phyloP scores from a whole-genome alignment of 37 sponge, comb jelly and placozoan genomes.

The Agelas oroides region DNA sequence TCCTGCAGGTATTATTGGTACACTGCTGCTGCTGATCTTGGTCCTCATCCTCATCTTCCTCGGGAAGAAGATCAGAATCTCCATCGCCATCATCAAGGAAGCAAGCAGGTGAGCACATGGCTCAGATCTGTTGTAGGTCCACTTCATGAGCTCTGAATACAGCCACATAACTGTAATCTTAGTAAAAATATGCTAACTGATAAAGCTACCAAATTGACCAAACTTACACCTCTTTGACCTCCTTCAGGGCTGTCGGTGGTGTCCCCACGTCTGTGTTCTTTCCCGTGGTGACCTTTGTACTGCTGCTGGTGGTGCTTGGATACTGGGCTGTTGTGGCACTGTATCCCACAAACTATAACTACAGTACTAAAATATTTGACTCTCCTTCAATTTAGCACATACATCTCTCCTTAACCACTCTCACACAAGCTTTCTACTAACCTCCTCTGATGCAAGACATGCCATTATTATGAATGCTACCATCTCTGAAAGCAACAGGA shows the following conservation, averaged over 20 bases:
- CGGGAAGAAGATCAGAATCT: conserved; percentile 77
- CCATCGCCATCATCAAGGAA: conserved; percentile 94
- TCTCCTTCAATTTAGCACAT: too few relatives aligned
- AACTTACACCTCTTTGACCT: too few relatives aligned
- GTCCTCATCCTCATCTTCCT: conserved; percentile 88
- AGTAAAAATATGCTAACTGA: too few relatives aligned
- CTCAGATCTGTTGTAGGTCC: too few relatives aligned
- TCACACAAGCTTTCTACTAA: conserved; percentile 62
- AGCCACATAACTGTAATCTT: too few relatives aligned
- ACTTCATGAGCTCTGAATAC: too few relatives aligned
- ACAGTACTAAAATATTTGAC: too few relatives aligned
- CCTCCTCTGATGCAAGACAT: conserved; percentile 36
- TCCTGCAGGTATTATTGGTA: conserved; percentile 73
- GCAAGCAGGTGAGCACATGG: conserved; percentile 93
- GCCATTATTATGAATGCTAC: conserved; percentile 25
- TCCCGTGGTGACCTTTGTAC: conserved; percentile 85
- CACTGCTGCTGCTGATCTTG: conserved; percentile 76
- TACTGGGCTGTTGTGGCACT: conserved; percentile 86
- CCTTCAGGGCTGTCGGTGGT: conserved; percentile 80
- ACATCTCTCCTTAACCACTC: too few relatives aligned
- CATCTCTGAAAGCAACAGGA: not conserved
- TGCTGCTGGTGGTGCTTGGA: conserved; percentile 52
- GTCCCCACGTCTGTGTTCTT: conserved; percentile 85
- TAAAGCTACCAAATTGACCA: too few relatives aligned
- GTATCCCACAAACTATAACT: too few relatives aligned